These are phyloP conservation scores for Sarcophaga rosellei DNA, from an alignment of 2,888 invertebrate species.

Conservation along the genomic window DNA sequence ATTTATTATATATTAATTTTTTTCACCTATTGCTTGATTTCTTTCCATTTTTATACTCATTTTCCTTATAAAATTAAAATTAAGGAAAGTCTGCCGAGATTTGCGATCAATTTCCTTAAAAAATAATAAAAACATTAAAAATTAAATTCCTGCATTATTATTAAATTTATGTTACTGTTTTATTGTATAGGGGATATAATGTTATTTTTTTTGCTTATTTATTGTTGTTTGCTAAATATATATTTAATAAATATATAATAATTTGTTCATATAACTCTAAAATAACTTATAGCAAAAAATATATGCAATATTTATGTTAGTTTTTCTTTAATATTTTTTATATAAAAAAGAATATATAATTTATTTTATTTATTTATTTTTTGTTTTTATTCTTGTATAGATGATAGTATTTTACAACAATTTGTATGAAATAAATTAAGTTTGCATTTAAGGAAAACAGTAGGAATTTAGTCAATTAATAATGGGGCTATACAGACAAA, in stretches of 20 bases:
- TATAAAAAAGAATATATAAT: slow-evolving; percentile 44
- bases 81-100: slow-evolving; percentile 21
- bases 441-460: slow-evolving; percentile 1
- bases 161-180: slow-evolving; percentile 37
- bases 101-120: slow-evolving; percentile 11
- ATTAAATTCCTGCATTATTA: slow-evolving; percentile 53
- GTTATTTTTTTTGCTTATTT: background rate
- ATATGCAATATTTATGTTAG: slow-evolving; percentile 42
- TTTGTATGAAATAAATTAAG: background rate
- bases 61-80: slow-evolving; percentile 31
- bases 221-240: slow-evolving; percentile 6
- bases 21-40: slow-evolving; percentile 47
- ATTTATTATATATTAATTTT: slow-evolving; percentile 8
- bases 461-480: too few species aligned
- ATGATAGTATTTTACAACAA: slow-evolving; percentile 7
- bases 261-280: slow-evolving; percentile 54
- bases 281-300: slow-evolving; percentile 64
- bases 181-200: slow-evolving; percentile 26
- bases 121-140: slow-evolving; percentile 17
- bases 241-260: slow-evolving; percentile 29
- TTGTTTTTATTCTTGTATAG: background rate
- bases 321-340: slow-evolving; percentile 16
- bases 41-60: slow-evolving; percentile 5
- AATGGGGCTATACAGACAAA: background rate
- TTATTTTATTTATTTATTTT: background rate